Percentiles rank a stretch among this genome's conserved stretches.
Conservation (phyloP, 2,113 vertebrate species). For the Neodontobutis hainanensis region DNA sequence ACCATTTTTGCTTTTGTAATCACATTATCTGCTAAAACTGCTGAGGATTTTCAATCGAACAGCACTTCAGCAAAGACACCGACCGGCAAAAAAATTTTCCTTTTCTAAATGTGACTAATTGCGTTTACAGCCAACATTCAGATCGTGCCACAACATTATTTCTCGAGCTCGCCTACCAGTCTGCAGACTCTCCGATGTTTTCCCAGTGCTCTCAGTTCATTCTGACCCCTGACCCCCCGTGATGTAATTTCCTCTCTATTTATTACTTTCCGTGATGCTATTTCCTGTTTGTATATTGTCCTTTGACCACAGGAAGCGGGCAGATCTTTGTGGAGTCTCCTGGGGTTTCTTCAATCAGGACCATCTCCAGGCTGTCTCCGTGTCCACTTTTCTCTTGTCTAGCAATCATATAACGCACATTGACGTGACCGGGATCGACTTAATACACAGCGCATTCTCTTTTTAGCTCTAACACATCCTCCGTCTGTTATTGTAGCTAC, state of each 20-base stretch:
- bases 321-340: slow-evolving; percentile 47
- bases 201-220: slow-evolving; percentile 35
- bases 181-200: slow-evolving; percentile 8
- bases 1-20: not conserved
- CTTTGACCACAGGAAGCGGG: slow-evolving; percentile 66
- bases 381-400: not conserved
- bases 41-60: not conserved
- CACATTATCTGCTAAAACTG: not conserved
- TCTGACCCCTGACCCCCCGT: slow-evolving; percentile 48
- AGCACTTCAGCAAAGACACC: not conserved
- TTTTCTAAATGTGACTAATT: not conserved
- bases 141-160: slow-evolving; percentile 9
- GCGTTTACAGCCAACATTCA: not conserved
- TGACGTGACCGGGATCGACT: not conserved
- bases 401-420: no score
- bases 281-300: slow-evolving; percentile 72
- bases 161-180: slow-evolving; percentile 8
- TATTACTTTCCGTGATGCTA: slow-evolving; percentile 71
- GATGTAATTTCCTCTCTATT: slow-evolving; percentile 55
- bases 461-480: slow-evolving; percentile 14
- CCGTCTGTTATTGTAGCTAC: slow-evolving; percentile 40
- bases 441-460: not conserved
- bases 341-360: slow-evolving; percentile 52
- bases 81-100: not conserved
- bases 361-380: slow-evolving; percentile 48